Conservation (phyloP, 2,797 vertebrate species). For the Crenichthys baileyi region DNA sequence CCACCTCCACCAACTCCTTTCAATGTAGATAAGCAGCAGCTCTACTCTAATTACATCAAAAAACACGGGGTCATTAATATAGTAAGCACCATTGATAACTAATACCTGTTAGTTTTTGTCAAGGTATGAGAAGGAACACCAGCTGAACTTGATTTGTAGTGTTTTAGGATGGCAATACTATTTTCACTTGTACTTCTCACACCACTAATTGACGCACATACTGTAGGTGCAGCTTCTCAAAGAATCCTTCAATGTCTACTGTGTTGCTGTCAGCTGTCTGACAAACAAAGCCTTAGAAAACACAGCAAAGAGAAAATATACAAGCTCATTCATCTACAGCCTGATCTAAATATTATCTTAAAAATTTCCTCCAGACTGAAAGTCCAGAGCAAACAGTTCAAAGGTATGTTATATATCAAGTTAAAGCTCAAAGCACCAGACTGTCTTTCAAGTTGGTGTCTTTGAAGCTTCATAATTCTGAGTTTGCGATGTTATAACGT, state of each 20-base stretch:
- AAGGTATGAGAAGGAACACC: neutral
- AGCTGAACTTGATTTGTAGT: neutral
- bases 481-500: conserved; percentile 12
- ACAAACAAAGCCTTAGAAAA: conserved; percentile 4
- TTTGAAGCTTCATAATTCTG: conserved; percentile 39
- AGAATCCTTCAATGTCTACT: conserved; percentile 1
- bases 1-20: neutral
- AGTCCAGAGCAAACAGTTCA: conserved; percentile 27
- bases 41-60: neutral
- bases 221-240: neutral
- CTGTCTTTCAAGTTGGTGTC: conserved; percentile 44
- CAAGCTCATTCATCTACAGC: conserved; percentile 8
- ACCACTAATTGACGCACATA: conserved; percentile 1
- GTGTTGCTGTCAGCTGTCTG: neutral
- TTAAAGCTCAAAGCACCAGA: conserved; percentile 38
- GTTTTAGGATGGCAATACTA: neutral
- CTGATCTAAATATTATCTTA: conserved; percentile 37
- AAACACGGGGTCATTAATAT: neutral
- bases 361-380: conserved; percentile 21
- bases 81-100: neutral
- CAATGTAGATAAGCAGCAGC: neutral
- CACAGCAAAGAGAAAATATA: neutral
- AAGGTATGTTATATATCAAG: conserved; percentile 20
- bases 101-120: neutral
- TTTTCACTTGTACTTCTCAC: neutral